Conservation (phyloP, 2,797 vertebrate species). For the Esox lucius region DNA sequence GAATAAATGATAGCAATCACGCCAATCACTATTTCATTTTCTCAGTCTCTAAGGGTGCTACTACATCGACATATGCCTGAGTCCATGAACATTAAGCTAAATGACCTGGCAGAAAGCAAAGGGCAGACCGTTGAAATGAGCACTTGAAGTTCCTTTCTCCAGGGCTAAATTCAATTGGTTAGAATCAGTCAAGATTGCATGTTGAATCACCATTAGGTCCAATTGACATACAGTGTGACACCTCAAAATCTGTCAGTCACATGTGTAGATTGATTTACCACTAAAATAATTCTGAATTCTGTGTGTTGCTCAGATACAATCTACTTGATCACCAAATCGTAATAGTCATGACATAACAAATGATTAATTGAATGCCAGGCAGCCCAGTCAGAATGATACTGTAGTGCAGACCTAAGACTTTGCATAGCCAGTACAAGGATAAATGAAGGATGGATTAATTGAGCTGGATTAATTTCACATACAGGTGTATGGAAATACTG, state of each 20-base stretch:
- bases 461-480: background rate
- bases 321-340: background rate
- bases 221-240: background rate
- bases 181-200: background rate
- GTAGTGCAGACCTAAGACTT: background rate
- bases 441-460: background rate
- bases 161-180: background rate
- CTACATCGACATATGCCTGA: background rate
- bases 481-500: background rate
- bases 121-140: background rate
- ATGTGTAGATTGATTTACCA: background rate
- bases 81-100: slow-evolving; percentile 8
- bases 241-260: background rate
- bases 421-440: background rate
- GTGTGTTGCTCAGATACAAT: background rate
- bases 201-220: background rate
- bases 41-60: slow-evolving; percentile 10
- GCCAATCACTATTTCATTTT: slow-evolving; percentile 9
- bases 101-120: slow-evolving; percentile 1
- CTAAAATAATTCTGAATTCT: background rate
- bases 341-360: background rate
- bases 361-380: background rate
- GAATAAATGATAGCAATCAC: slow-evolving; percentile 10
- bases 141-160: background rate
- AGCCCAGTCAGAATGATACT: background rate